Conservation (phyloP, 1,140 invertebrate genomes). For the Drosophila parabipectinata region DNA sequence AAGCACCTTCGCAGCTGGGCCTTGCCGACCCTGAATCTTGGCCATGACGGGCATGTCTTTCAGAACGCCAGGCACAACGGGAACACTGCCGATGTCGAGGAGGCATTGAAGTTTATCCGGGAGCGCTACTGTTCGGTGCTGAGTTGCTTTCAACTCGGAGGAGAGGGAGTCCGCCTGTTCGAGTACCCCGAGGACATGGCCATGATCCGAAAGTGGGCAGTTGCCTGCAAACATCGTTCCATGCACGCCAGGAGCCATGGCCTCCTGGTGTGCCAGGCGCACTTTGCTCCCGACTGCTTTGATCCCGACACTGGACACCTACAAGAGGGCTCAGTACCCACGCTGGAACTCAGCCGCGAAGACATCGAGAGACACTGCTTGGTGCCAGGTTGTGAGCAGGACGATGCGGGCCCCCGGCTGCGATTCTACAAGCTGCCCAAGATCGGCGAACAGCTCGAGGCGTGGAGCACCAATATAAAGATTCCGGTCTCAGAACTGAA, state of each 20-base stretch:
- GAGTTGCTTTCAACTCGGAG: slow-evolving; percentile 55
- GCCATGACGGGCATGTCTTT: slow-evolving; percentile 60
- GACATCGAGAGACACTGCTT: slow-evolving; percentile 39
- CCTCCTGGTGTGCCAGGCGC: slow-evolving; percentile 62
- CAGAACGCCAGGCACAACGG: slow-evolving; percentile 65
- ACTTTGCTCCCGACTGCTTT: slow-evolving; percentile 62
- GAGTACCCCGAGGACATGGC: slow-evolving; percentile 61
- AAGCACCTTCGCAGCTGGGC: slow-evolving; percentile 69
- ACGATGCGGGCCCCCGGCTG: slow-evolving; percentile 9
- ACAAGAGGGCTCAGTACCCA: slow-evolving; percentile 55
- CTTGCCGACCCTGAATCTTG: slow-evolving; percentile 68
- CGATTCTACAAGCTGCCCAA: slow-evolving; percentile 62
- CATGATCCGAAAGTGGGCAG: slow-evolving; percentile 62
- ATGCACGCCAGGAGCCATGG: slow-evolving; percentile 72
- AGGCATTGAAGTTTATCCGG: slow-evolving; percentile 58
- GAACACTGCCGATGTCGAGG: slow-evolving; percentile 52
- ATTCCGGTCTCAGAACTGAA: slow-evolving; percentile 23
- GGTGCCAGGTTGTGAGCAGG: slow-evolving; percentile 41
- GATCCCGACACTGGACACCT: slow-evolving; percentile 44
- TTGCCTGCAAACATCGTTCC: slow-evolving; percentile 67
- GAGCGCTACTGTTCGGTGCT: slow-evolving; percentile 68
- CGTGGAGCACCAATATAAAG: slow-evolving; percentile 63
- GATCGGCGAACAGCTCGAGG: slow-evolving; percentile 15
- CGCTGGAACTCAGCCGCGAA: slow-evolving; percentile 46
- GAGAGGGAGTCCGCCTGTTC: slow-evolving; percentile 44